A percentile compares a stretch with the other conserved stretches of the same genome.
Conservation (phyloP, 1,140 invertebrate genomes). For the Anoplolepis gracilipes region DNA sequence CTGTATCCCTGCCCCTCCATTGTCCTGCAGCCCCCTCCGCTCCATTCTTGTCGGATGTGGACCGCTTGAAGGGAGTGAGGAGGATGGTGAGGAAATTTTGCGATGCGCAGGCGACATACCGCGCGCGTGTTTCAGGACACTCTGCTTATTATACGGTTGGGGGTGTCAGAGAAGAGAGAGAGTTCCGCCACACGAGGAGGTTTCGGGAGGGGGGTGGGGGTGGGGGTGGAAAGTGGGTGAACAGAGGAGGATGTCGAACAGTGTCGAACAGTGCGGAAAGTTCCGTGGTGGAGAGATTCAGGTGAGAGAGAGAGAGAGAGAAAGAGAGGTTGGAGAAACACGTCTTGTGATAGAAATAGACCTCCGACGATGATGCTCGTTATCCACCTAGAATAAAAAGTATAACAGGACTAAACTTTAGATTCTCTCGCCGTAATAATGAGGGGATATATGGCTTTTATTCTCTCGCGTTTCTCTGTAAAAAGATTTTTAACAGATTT, state of each 20-base stretch:
- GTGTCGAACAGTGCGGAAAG: slow-evolving; percentile 34
- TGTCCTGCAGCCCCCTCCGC: slow-evolving; percentile 13
- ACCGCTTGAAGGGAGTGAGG: slow-evolving; percentile 28
- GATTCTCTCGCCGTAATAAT: background rate
- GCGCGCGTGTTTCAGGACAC: slow-evolving; percentile 38
- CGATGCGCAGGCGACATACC: slow-evolving; percentile 46
- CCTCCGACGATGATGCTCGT: slow-evolving; percentile 2
- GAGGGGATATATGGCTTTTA: background rate
- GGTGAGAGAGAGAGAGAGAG: too few relatives aligned
- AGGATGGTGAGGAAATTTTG: slow-evolving; percentile 25
- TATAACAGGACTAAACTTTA: background rate
- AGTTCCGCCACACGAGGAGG: background rate
- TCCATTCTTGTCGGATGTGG: slow-evolving; percentile 19
- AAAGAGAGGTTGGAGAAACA: slow-evolving; percentile 17
- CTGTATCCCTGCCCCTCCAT: slow-evolving; percentile 30
- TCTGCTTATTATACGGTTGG: slow-evolving; percentile 41
- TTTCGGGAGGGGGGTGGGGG: too few relatives aligned
- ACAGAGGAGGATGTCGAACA: background rate
- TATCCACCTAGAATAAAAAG: background rate
- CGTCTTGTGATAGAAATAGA: background rate
- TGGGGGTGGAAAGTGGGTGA: background rate
- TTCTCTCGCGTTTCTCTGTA: background rate
- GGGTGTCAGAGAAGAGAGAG: background rate
- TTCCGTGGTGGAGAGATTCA: background rate
- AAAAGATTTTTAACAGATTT: background rate